Evolutionary conservation across 2,797 vertebrate species (phyloP).

Genomic region (Smutsia gigantea): DNA sequence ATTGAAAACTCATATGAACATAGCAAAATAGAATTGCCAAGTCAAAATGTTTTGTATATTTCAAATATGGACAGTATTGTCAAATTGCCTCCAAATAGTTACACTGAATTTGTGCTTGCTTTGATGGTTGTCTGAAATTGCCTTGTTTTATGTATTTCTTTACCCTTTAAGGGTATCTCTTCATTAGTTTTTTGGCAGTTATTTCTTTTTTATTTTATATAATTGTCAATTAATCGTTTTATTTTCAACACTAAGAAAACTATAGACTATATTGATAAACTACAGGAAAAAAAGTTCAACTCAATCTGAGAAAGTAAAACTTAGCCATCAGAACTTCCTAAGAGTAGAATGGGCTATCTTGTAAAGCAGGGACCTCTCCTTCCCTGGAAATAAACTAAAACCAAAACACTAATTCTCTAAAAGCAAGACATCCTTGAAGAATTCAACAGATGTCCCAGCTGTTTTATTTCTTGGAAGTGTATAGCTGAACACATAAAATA

Average conservation of each 20-base stretch:
- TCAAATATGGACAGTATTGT: not conserved
- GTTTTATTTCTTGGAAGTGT: slow-evolving; percentile 65
- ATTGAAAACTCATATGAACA: not conserved
- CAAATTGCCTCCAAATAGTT: not conserved
- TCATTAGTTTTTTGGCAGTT: not conserved
- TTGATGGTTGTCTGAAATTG: not conserved
- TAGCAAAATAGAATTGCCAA: not conserved
- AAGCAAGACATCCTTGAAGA: slow-evolving; percentile 62
- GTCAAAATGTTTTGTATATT: not conserved
- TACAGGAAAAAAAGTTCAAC: slow-evolving; percentile 49
- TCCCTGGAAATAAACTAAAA: slow-evolving; percentile 55
- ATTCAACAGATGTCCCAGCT: slow-evolving; percentile 34
- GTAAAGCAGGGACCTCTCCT: not conserved
- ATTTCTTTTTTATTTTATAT: not conserved
- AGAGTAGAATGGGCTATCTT: not conserved
- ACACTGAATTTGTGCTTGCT: not conserved
- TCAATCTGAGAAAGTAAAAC: slow-evolving; percentile 41
- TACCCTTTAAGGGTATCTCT: not conserved
- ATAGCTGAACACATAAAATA: slow-evolving; percentile 53
- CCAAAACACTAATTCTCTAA: slow-evolving; percentile 55
- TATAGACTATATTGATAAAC: slow-evolving; percentile 21
- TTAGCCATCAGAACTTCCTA: slow-evolving; percentile 16
- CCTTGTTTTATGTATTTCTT: not conserved
- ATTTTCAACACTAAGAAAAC: slow-evolving; percentile 43
- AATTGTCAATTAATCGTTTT: slow-evolving; percentile 10